Base-by-base conservation (phyloP, 2,113 vertebrate species). In the Peromyscus maniculatus region DNA sequence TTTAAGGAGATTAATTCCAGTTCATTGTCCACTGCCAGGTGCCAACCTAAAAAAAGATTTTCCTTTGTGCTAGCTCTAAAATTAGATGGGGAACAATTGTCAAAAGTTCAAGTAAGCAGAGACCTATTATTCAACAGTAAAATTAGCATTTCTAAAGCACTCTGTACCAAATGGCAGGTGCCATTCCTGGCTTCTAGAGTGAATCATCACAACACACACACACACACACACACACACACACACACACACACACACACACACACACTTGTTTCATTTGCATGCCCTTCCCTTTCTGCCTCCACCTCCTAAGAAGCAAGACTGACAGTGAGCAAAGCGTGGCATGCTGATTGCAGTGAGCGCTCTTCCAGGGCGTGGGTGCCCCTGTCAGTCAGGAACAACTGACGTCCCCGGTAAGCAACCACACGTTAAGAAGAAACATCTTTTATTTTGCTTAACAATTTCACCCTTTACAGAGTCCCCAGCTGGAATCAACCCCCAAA, bases 1-100 rank as follows among this genome's bases (percentile, higher is more conserved):
- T 89, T 59, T 43, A 72, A 52, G 57, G 91, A 33, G 71, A 55
- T 82, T 62, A 4, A 71, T 52, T 31, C 11, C 57, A 79, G 39
- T 52, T 77, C 83, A 93, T 93, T 64, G 33, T 64, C 78, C 66
- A 43, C 39, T 88, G 39, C 84, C 75, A 97, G 75, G 78, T 89
- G 21, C 39, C 67, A 74, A 83, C 49, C 62, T 97, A 52, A 69
- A 95, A 62, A 90, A 93, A 83, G 0, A 28, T 87, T 62, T 87
- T 91, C 55, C 96, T 89, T 87, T 80, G 69, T 36, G 15, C 49
- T 28, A 71, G 26, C 87, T 87, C 83, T 96, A 90, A 91, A 93
- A 84, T 96, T 93, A 96, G 52, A 83, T 91, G 69, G 87, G 46
- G 89, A 95, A 95, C 91, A 91, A 92, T 52, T 94, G 28, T 46